phyloP scores from a whole-genome alignment of 2,113 vertebrate genomes.

The Chionis minor region DNA sequence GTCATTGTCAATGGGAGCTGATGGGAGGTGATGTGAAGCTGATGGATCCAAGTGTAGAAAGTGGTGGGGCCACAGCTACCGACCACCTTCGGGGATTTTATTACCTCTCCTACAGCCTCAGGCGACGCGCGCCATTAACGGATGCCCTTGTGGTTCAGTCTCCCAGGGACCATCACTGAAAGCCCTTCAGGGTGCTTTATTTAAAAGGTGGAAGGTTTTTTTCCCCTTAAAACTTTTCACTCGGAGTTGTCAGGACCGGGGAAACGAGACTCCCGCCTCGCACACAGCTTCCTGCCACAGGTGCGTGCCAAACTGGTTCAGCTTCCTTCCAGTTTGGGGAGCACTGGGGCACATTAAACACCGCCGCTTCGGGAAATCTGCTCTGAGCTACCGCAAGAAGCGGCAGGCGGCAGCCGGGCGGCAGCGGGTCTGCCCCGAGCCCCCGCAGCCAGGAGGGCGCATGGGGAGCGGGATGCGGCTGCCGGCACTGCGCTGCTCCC shows the following conservation, averaged over 20 bases:
- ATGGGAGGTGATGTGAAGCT: background rate
- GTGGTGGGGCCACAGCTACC: background rate
- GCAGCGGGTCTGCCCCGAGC: background rate
- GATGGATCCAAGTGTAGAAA: background rate
- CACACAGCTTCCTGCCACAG: background rate
- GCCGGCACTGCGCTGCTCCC: fast-evolving
- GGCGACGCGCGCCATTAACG: fast-evolving
- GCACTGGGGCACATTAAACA: background rate
- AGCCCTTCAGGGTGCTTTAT: background rate
- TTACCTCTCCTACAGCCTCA: background rate
- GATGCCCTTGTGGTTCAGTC: background rate
- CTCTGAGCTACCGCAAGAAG: background rate
- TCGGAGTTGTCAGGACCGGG: fast-evolving
- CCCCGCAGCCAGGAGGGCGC: fast-evolving
- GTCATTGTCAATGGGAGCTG: background rate
- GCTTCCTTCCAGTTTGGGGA: background rate
- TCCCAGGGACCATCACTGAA: fast-evolving
- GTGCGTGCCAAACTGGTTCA: fast-evolving
- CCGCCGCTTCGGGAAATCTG: fast-evolving
- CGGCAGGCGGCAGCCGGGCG: fast-evolving
- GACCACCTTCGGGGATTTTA: background rate
- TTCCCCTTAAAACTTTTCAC: background rate
- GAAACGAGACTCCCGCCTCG: background rate
- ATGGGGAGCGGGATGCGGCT: fast-evolving
- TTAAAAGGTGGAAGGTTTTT: background rate